Percentiles rank a stretch among this genome's conserved stretches.
Evolutionary conservation across 2,113 vertebrate species (phyloP).

Genomic region (Phalacrocorax pelagicus): DNA sequence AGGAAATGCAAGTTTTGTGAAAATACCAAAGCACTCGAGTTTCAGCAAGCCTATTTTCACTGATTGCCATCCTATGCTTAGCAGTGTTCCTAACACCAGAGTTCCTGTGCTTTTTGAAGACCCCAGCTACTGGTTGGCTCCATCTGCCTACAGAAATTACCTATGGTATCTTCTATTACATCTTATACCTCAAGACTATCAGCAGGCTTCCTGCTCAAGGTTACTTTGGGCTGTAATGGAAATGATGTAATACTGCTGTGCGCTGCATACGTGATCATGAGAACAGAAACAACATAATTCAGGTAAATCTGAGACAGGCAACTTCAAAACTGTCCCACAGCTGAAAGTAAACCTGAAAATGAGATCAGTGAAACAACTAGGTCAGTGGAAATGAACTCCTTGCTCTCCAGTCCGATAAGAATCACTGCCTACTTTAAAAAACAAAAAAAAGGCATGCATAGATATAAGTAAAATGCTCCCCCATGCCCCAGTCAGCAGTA

Average conservation of each 20-base stretch:
- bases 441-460: background rate
- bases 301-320: constrained; percentile 14
- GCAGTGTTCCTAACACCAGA: background rate
- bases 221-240: background rate
- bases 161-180: background rate
- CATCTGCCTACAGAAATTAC: background rate
- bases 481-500: background rate
- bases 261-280: background rate
- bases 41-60: background rate
- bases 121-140: background rate
- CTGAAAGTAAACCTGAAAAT: constrained; percentile 50
- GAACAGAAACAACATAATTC: constrained; percentile 43
- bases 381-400: constrained; percentile 33
- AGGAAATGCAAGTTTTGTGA: background rate
- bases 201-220: background rate
- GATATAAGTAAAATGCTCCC: background rate
- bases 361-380: constrained; percentile 34
- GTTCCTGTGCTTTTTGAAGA: background rate
- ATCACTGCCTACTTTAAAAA: background rate
- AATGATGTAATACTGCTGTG: constrained; percentile 6
- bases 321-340: constrained; percentile 15
- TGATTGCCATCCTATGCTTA: background rate
- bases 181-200: background rate
- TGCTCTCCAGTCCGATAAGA: background rate
- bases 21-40: background rate